Evolutionary conservation across 2,888 invertebrate genomes (phyloP), one percentile per base, ranked within the genome.

Genomic region (Stenurella melanura): DNA sequence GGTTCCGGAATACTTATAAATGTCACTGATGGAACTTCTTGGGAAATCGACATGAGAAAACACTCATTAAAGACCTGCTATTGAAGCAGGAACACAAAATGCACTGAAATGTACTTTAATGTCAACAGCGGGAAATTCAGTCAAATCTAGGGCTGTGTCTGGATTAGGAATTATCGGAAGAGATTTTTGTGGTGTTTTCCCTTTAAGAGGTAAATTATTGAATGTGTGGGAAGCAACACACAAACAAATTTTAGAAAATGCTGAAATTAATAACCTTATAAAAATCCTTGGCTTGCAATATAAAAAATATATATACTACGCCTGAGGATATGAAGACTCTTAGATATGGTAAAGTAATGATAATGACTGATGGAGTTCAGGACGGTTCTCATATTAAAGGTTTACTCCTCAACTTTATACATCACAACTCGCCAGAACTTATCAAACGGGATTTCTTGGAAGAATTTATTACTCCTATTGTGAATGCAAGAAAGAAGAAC

Each of bases 291-390:
- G 99, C 0, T 91, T 99, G 9, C 96, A 98, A 87, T 99, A 99
- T 89, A 98, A 98, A 87, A 97, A 97, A 89, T n/a, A 98, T 98
- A 87, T 98, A 98, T 87, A 93, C 95, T 73, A 91, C 92, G 0
- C 88, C 92, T 0, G 97, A 97, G 26, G 98, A 98, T 87, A 90
- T 99, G 86, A 97, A 97, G 89, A 93, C 95, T 0, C 91, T 99
- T 69, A 74, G 98, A 71, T 98, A 98, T 84, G 98, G 98, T 68
- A 97, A 96, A 90, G 91, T 99, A 64, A 99, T 99, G 99, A 99
- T 99, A 78, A 99, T 99, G 99, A 98, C 99, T 71, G 98, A 99
- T 98, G 98, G 98, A 91, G 98, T 97, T 95, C 98, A 98, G 90
- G 99, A 99, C 87, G 99, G 99, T 42, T 99, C 99, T 0, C 99